A percentile compares a stretch with the other conserved stretches of the same genome.
These are phyloP conservation scores for Chymomyza caudatula DNA, from an alignment of 2,888 invertebrate species.

Conservation along the genomic window DNA sequence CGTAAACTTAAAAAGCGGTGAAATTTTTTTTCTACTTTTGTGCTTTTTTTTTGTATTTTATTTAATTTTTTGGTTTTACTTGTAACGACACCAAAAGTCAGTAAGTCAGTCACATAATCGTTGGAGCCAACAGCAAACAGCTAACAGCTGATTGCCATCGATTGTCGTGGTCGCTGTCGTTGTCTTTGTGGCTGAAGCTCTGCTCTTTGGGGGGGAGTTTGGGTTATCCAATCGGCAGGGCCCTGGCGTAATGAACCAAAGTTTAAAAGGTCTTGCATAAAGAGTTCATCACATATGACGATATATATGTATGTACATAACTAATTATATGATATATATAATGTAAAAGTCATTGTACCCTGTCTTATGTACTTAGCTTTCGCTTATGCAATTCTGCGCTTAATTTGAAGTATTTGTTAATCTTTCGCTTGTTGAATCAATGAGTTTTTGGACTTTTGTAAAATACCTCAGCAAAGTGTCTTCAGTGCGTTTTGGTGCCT, in stretches of 20 bases:
- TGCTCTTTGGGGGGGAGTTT: constrained; percentile 1
- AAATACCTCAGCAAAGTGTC: background rate
- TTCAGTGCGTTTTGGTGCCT: too few species aligned
- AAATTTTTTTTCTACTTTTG: constrained; percentile 56
- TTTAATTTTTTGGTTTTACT: constrained; percentile 11
- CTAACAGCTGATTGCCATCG: constrained; percentile 42
- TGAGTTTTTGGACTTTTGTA: background rate
- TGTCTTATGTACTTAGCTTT: too few species aligned
- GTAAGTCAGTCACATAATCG: constrained; percentile 53
- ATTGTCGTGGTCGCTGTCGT: constrained; percentile 27
- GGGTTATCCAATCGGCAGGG: constrained; percentile 17
- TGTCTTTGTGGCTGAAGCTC: background rate
- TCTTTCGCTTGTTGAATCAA: background rate
- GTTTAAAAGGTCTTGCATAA: background rate
- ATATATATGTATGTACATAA: background rate
- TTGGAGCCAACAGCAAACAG: constrained; percentile 14
- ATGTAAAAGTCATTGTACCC: background rate
- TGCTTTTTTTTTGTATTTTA: constrained; percentile 26
- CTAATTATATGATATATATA: background rate
- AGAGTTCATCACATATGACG: background rate
- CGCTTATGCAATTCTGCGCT: background rate
- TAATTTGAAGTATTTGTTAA: background rate
- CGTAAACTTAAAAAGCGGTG: constrained; percentile 56
- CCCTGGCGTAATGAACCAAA: background rate
- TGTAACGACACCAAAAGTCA: constrained; percentile 42